These are phyloP conservation scores for Cinclus mexicanus DNA, from an alignment of 2,113 vertebrate species.

Conservation along the genomic window DNA sequence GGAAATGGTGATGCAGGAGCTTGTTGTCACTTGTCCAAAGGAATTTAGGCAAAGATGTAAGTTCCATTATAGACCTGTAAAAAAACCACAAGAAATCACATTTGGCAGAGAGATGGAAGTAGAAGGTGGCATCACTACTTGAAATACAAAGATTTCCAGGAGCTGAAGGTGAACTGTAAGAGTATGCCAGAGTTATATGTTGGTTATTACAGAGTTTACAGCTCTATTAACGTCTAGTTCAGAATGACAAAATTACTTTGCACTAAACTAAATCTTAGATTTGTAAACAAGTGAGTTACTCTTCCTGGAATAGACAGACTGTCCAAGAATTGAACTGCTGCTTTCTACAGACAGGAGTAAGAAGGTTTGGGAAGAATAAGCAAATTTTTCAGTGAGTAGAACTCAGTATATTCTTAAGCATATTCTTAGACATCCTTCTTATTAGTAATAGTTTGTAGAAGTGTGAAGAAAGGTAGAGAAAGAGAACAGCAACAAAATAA, in stretches of 20 bases:
- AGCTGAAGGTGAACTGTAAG: not conserved
- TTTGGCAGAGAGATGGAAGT: not conserved
- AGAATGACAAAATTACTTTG: not conserved
- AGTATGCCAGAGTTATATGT: not conserved
- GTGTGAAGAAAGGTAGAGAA: not conserved
- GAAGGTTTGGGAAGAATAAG: not conserved
- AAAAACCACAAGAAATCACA: not conserved
- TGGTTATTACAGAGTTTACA: not conserved
- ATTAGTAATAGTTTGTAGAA: not conserved
- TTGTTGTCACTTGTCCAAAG: constrained; percentile 83
- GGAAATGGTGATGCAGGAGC: constrained; percentile 79
- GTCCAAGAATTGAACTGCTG: not conserved
- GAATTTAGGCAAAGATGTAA: constrained; percentile 77
- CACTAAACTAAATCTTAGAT: not conserved
- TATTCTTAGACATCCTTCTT: not conserved
- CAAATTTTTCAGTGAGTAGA: not conserved
- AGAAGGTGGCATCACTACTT: not conserved
- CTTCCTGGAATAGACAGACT: not conserved
- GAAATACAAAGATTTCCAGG: not conserved
- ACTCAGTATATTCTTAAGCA: not conserved
- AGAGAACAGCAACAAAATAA: not conserved
- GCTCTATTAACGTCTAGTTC: not conserved
- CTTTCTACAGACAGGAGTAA: not conserved
- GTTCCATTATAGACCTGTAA: constrained; percentile 78
- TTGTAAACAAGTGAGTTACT: not conserved